Evolutionary conservation across 2,888 invertebrate genomes (phyloP).

Genomic region (Parnassius glacialis): DNA sequence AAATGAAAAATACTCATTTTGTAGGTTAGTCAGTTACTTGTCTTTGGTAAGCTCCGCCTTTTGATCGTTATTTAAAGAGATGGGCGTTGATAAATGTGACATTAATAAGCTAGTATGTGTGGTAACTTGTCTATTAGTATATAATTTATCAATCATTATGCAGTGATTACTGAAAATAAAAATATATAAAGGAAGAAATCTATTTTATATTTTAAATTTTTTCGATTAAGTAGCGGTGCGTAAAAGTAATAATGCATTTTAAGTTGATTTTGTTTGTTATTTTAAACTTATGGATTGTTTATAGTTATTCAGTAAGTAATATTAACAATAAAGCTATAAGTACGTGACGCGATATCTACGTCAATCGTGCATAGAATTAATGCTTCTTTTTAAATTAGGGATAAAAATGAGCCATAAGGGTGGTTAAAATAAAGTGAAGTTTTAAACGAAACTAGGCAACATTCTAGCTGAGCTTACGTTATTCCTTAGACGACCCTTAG

Average conservation of each 20-base stretch:
- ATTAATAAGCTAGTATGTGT: slow-evolving; percentile 41
- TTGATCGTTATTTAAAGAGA: neutral
- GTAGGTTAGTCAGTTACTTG: no score
- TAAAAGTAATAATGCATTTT: slow-evolving; percentile 2
- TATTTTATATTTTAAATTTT: neutral
- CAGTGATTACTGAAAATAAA: slow-evolving; percentile 14
- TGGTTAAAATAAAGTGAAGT: no score
- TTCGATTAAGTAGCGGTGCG: no score
- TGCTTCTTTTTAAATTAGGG: no score
- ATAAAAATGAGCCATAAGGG: no score
- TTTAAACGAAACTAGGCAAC: no score
- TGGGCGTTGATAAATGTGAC: slow-evolving; percentile 32
- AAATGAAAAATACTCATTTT: no score
- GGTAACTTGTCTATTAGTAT: slow-evolving; percentile 27
- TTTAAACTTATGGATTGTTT: slow-evolving; percentile 24
- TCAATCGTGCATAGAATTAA: no score
- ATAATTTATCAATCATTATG: slow-evolving; percentile 48
- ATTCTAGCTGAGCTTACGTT: no score
- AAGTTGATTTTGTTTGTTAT: slow-evolving; percentile 28
- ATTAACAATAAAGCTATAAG: no score
- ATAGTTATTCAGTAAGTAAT: slow-evolving; percentile 5
- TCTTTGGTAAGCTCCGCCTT: neutral
- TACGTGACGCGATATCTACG: no score
- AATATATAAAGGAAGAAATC: slow-evolving; percentile 15
- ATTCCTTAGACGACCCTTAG: no score